Conservation (phyloP, 2,113 vertebrate genomes). For the Taurulus bubalis region DNA sequence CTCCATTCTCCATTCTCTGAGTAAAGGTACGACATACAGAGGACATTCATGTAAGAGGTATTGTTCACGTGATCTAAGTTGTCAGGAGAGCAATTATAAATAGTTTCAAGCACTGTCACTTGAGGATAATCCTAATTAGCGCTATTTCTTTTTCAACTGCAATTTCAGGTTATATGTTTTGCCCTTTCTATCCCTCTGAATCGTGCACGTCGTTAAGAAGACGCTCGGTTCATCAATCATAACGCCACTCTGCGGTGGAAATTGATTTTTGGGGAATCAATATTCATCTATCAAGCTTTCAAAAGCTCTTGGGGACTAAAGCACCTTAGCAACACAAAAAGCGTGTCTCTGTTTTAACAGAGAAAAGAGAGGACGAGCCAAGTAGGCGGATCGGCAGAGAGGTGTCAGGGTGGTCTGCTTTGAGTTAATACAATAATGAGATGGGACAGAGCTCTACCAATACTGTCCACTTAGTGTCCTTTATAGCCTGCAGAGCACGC, state of each 20-base stretch:
- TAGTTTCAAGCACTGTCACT: background rate
- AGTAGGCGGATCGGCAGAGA: no score
- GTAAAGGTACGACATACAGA: background rate
- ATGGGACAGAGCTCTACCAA: conserved; percentile 12
- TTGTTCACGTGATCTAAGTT: background rate
- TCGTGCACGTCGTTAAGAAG: background rate
- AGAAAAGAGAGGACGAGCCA: no score
- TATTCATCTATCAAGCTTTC: background rate
- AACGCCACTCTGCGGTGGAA: background rate
- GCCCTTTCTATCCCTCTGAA: background rate
- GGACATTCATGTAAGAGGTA: background rate
- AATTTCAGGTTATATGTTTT: background rate
- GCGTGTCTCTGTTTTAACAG: background rate
- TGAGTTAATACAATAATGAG: conserved; percentile 25
- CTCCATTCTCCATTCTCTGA: no score
- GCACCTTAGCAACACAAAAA: background rate
- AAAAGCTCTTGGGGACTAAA: background rate
- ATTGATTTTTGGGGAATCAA: background rate
- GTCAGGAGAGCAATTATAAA: background rate
- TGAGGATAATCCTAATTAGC: background rate
- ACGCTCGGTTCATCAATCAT: background rate
- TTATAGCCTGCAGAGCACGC: background rate
- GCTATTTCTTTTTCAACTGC: background rate
- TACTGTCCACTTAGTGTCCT: conserved; percentile 29
- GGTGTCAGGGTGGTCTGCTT: background rate